Evolutionary conservation across 2,888 invertebrate species (phyloP), one percentile per base, ranked within the genome.

Genomic region (Agrochola circellaris): DNA sequence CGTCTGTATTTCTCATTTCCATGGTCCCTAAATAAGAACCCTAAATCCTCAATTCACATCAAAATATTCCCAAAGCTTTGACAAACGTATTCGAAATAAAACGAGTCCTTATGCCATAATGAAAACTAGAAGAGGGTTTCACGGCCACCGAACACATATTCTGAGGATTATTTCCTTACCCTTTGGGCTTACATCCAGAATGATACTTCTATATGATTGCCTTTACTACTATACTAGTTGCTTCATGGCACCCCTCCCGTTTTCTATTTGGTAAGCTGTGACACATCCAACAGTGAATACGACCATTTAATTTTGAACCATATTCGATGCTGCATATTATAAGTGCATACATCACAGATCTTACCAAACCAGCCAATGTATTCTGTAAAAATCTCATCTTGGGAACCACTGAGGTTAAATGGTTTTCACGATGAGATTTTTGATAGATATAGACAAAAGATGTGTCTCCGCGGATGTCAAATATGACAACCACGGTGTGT

Each of bases 131-230:
- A 56, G 65, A 82, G 79, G 85, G 81, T 81, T 62, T 70, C 61
- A 70, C 85, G 75, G 75, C 51, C 61, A 58, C 82, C 68, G 81
- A 62, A 66, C 68, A 84, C 81, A 83, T 75, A 75, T 84, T 76
- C 65, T 34, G 58, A 38, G 51, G 82, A 48, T 62, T 73, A 81
- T 84, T 83, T 75, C 81, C 71, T 82, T 80, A 84, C 71, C 82
- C 82, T 84, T 82, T 56, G 56, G 65, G 48, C 34, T 67, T 80
- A 69, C 68, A 56, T 75, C 71, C 71, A 34, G 51, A 71, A 72
- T 20, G 68, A 71, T 62, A 75, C 71, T 38, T 68, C 60, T 75
- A 23, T 75, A 84, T 65, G 75, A 69, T 84, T 75, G 48, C 61
- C 64, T 80, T 65, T 72, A 45, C 56, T n/a, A 77, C 71, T 42